Conservation (phyloP, 2,797 vertebrate species). For the Notoglanidium macrostoma region DNA sequence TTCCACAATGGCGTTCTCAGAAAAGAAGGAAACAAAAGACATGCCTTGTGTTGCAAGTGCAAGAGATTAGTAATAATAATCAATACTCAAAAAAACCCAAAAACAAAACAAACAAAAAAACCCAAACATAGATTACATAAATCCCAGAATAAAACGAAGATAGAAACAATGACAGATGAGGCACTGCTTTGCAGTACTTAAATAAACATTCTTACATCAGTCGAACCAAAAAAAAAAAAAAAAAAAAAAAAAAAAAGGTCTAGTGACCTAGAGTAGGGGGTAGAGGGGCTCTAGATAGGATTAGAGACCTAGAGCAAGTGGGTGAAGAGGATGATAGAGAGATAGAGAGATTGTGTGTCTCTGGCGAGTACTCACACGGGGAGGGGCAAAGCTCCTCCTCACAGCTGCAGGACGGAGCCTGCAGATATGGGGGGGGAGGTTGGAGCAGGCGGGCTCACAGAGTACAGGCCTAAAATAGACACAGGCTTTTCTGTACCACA, state of each 20-base stretch:
- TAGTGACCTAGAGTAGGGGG: slow-evolving; percentile 46
- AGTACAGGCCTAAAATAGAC: slow-evolving; percentile 99
- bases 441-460: slow-evolving; percentile 99
- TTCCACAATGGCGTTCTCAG: not conserved
- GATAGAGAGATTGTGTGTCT: slow-evolving; percentile 73
- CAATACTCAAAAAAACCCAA: not conserved
- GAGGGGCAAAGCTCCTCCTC: slow-evolving; percentile 99
- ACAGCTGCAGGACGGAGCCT: slow-evolving; percentile 99
- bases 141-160: slow-evolving; percentile 23
- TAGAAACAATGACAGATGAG: slow-evolving; percentile 57
- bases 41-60: slow-evolving; percentile 20
- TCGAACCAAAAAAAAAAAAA: slow-evolving; percentile 31
- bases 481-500: slow-evolving; percentile 99
- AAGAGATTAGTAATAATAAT: slow-evolving; percentile 42
- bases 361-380: slow-evolving; percentile 98
- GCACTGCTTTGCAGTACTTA: slow-evolving; percentile 16
- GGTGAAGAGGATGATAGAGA: slow-evolving; percentile 64
- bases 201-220: slow-evolving; percentile 32
- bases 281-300: slow-evolving; percentile 56
- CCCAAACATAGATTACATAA: not conserved
- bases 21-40: not conserved
- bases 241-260: slow-evolving; percentile 18
- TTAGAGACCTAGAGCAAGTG: slow-evolving; percentile 70
- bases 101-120: slow-evolving; percentile 14
- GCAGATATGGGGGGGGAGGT: slow-evolving; percentile 96